Evolutionary conservation across 35 echinoderm and acorn worm species (phyloP), one percentile per base, ranked within the genome.

Genomic region (Apostichopus parvimensis): DNA sequence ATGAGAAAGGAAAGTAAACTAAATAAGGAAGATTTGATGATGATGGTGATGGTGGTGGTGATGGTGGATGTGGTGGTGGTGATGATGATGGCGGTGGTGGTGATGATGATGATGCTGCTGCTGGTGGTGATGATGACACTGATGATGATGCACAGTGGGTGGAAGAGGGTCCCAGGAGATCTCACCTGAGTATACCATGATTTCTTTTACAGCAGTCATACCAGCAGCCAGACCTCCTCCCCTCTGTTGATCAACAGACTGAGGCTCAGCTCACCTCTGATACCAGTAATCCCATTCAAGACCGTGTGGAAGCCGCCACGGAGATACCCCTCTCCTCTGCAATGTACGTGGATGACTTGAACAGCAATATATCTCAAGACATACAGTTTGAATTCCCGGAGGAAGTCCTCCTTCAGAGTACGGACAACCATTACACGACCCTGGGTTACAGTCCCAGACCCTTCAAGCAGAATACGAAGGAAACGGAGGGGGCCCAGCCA

Each of bases 371-470:
- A 17, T 91, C 89, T 53, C 76, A 77, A 17, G 89, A 91, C 22
- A 21, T 91, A 77, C 89, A 79, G 52, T 91, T 91, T 91, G 89
- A 91, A 79, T 91, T 91, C 23, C 89, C 89, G 10, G 89, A 91
- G 26, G 89, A 91, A 59, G 77, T 91, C 5, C 15, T 91, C 6
- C 52, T 79, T 4, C 53, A 53, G 59, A 77, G 73, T 2, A 91
- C 72, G 45, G 89, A 91, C 24, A 91, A 91, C 76, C 89, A 91
- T 77, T 91, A 78, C 73, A 91, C 71, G 2, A 57, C 89, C 73
- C 89, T 79, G 14, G 89, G 72, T 58, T 91, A 56, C 52, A 91
- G 89, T 91, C 89, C 89, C 9, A 91, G 77, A 53, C 89, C 89
- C 18, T 91, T 91, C 34, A 78, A 59, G 15, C 13, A 13, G 13